These are phyloP conservation scores for Drosophila lacteicornis DNA, from an alignment of 1,140 invertebrate genomes.

Conservation along the genomic window DNA sequence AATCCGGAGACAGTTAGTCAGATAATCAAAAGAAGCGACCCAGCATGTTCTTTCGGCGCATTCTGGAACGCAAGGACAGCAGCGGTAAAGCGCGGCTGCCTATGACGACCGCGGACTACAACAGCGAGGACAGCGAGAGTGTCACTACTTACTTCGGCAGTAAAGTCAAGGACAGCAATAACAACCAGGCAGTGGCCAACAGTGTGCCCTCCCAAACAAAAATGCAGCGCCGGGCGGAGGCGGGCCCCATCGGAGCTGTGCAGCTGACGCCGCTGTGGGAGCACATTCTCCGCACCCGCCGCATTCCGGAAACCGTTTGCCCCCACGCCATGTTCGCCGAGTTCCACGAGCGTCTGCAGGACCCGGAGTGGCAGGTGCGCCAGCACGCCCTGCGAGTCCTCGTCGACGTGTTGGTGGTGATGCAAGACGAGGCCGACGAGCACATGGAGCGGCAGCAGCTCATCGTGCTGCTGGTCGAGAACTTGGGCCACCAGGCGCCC, in stretches of 20 bases:
- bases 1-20: slow-evolving; percentile 34
- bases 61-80: slow-evolving; percentile 68
- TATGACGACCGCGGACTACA: slow-evolving; percentile 10
- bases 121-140: slow-evolving; percentile 50
- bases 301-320: slow-evolving; percentile 88
- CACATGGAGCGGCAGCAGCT: slow-evolving; percentile 86
- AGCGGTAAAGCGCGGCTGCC: slow-evolving; percentile 13
- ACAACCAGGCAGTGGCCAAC: slow-evolving; percentile 45
- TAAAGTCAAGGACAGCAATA: slow-evolving; percentile 47
- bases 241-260: slow-evolving; percentile 60
- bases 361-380: slow-evolving; percentile 92
- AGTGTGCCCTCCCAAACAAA: slow-evolving; percentile 7
- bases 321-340: slow-evolving; percentile 88
- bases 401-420: slow-evolving; percentile 89
- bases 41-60: slow-evolving; percentile 75
- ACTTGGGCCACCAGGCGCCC: slow-evolving; percentile 90
- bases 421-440: slow-evolving; percentile 88
- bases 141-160: slow-evolving; percentile 34
- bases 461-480: slow-evolving; percentile 89
- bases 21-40: slow-evolving; percentile 40
- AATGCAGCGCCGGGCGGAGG: slow-evolving; percentile 53
- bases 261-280: slow-evolving; percentile 92
- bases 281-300: slow-evolving; percentile 88
- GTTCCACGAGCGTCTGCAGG: slow-evolving; percentile 89
- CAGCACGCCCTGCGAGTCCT: slow-evolving; percentile 91